Conservation (phyloP, 2,113 vertebrate species). For the Triplophysa rosa region DNA sequence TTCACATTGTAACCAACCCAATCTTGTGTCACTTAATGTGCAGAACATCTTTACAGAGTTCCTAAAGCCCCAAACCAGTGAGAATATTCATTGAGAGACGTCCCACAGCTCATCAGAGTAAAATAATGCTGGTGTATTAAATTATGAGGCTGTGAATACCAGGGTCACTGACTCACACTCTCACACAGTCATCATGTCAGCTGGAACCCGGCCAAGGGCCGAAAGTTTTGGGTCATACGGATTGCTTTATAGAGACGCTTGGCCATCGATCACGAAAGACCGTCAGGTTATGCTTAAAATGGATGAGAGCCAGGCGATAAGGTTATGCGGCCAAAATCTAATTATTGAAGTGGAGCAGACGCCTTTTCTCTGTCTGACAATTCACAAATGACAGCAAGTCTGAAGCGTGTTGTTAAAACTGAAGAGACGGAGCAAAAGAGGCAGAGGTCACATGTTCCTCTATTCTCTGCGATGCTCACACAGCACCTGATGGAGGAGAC, state of each 20-base stretch:
- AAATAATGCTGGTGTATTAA: slow-evolving; percentile 48
- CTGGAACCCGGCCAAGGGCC: slow-evolving; percentile 35
- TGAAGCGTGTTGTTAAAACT: slow-evolving; percentile 43
- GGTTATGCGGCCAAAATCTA: slow-evolving; percentile 4
- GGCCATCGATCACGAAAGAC: slow-evolving; percentile 35
- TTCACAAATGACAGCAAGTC: slow-evolving; percentile 30
- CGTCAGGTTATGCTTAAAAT: slow-evolving; percentile 57
- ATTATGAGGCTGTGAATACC: slow-evolving; percentile 40
- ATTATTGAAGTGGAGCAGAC: not conserved
- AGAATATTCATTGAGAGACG: slow-evolving; percentile 21
- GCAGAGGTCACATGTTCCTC: not conserved
- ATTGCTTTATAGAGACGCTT: slow-evolving; percentile 42
- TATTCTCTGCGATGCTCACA: not conserved
- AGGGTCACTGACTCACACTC: slow-evolving; percentile 34
- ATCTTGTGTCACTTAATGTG: slow-evolving; percentile 2
- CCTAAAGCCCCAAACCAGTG: slow-evolving; percentile 6
- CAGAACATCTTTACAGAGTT: slow-evolving; percentile 11
- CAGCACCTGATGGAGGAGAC: not conserved
- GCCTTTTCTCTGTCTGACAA: not conserved
- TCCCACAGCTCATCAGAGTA: slow-evolving; percentile 17
- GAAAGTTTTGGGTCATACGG: slow-evolving; percentile 11
- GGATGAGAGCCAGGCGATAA: slow-evolving; percentile 4
- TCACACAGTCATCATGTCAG: slow-evolving; percentile 46
- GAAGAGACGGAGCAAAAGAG: slow-evolving; percentile 2
- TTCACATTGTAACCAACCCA: not conserved